Percentiles rank a stretch among this genome's conserved stretches.
These are phyloP conservation scores for Catalaphyllia jardinei DNA, from an alignment of 64 coral and sea anemone genomes.

Conservation along the genomic window DNA sequence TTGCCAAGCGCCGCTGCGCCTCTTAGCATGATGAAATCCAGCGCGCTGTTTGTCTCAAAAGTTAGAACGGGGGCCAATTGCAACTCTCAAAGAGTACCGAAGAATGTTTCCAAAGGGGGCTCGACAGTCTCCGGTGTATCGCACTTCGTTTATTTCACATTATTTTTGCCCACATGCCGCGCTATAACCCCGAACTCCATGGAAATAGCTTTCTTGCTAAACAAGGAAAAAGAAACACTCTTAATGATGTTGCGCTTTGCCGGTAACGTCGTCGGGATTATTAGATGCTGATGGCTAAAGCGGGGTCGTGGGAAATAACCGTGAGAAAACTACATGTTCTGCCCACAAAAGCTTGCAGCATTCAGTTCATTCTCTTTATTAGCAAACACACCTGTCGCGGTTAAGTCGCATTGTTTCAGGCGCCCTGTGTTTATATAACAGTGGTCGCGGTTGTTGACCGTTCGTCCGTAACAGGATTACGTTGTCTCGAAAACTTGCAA, in stretches of 20 bases:
- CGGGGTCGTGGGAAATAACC: slow-evolving; percentile 32
- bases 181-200: neutral
- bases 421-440: slow-evolving; percentile 23
- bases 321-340: slow-evolving; percentile 11
- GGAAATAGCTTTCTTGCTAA: neutral
- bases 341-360: neutral
- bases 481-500: slow-evolving; percentile 51
- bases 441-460: slow-evolving; percentile 4
- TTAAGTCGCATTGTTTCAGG: neutral
- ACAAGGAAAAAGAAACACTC: neutral
- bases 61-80: neutral
- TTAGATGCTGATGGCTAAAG: neutral
- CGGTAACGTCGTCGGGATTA: neutral
- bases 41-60: neutral
- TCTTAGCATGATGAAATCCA: neutral
- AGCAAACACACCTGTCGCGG: slow-evolving; percentile 22
- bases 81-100: slow-evolving; percentile 15
- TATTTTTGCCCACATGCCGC: neutral
- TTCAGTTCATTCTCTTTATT: slow-evolving; percentile 6
- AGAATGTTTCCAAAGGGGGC: neutral
- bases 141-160: neutral
- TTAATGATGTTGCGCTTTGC: neutral
- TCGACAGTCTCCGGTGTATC: neutral
- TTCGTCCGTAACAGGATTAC: slow-evolving; percentile 1
- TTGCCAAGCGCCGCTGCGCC: neutral